Evolutionary conservation across 1,140 invertebrate species (phyloP).

Genomic region (Lepidurus apus): DNA sequence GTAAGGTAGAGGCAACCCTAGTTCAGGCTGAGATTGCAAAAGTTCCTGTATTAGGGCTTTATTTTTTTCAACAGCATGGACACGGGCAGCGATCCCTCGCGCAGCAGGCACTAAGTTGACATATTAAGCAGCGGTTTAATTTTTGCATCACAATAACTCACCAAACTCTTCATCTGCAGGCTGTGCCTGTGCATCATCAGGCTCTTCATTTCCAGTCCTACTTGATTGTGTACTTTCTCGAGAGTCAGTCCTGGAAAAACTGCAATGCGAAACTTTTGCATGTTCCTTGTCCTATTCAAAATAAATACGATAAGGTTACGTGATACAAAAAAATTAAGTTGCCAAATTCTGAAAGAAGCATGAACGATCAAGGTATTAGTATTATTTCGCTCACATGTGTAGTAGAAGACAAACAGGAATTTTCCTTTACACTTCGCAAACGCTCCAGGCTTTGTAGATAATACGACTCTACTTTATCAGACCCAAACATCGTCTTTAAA

Average conservation of each 20-base stretch:
- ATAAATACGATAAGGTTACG: too few species aligned
- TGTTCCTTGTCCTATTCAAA: too few species aligned
- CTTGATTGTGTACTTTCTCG: not conserved
- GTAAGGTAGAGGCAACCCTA: not conserved
- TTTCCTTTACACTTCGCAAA: not conserved
- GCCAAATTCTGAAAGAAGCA: too few species aligned
- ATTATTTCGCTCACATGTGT: not conserved
- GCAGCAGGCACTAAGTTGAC: not conserved
- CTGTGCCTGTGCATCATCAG: not conserved
- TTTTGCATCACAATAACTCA: not conserved
- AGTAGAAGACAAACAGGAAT: not conserved
- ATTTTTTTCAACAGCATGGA: not conserved
- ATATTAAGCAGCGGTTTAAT: not conserved
- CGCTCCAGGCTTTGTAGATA: not conserved
- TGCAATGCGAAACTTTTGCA: too few species aligned
- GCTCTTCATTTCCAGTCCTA: not conserved
- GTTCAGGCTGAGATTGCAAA: not conserved
- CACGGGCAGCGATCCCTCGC: not conserved
- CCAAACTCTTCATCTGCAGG: conserved; percentile 4
- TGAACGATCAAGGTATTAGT: too few species aligned
- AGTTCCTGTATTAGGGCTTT: not conserved
- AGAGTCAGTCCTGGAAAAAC: too few species aligned
- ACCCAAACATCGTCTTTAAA: not conserved
- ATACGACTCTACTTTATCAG: not conserved
- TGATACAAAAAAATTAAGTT: too few species aligned